phyloP scores from a whole-genome alignment of 2,888 invertebrate species.

The Latrodectus elegans region DNA sequence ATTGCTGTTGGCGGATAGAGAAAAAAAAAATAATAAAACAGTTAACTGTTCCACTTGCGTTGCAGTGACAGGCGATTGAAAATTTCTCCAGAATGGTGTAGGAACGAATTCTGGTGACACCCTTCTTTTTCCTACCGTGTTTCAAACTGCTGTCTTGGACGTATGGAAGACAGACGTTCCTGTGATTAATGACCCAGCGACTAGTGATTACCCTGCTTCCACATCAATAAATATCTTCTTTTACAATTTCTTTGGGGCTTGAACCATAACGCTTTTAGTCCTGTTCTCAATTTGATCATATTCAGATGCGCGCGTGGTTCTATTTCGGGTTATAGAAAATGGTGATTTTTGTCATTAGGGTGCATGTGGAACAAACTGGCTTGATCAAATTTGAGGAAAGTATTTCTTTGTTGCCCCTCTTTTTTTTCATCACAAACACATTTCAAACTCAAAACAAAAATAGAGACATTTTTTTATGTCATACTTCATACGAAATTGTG shows the following conservation, averaged over 20 bases:
- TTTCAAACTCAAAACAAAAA: too few relatives aligned
- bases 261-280: slow-evolving; percentile 1
- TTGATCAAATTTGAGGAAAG: background rate
- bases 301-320: background rate
- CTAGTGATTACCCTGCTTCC: background rate
- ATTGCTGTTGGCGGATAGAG: too few relatives aligned
- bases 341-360: background rate
- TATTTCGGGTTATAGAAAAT: background rate
- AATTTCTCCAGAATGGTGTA: background rate
- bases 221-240: slow-evolving; percentile 1
- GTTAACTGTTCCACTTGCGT: slow-evolving; percentile 7
- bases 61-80: background rate
- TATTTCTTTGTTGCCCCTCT: background rate
- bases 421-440: background rate
- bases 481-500: too few relatives aligned
- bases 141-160: background rate
- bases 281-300: background rate
- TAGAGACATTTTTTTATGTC: too few relatives aligned
- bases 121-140: background rate
- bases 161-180: too few relatives aligned
- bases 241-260: background rate
- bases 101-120: background rate
- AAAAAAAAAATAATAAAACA: too few relatives aligned
- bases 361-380: background rate
- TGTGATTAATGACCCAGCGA: background rate